A percentile compares a stretch with the other conserved stretches of the same genome.
Evolutionary conservation across 2,888 invertebrate genomes (phyloP).

Genomic region (Eupithecia insigniata): DNA sequence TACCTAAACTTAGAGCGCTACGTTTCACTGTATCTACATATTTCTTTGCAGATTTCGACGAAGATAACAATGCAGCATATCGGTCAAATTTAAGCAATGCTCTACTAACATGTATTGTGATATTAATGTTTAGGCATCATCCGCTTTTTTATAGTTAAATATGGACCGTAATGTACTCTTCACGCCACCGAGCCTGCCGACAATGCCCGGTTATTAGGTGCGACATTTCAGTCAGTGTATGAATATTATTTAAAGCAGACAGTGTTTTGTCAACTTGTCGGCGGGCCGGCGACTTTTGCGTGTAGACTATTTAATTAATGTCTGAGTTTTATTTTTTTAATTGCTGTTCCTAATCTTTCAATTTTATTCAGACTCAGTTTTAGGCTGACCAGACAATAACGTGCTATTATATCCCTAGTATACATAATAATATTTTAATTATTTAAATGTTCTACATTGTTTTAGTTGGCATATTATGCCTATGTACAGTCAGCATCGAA

Average conservation of each 20-base stretch:
- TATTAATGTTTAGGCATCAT: slow-evolving; percentile 51
- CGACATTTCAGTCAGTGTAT: not conserved
- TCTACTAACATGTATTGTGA: slow-evolving; percentile 55
- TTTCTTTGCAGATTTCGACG: slow-evolving; percentile 68
- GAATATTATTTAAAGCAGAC: not conserved
- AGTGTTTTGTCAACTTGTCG: not conserved
- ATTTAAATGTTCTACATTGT: not conserved
- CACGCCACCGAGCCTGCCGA: not conserved
- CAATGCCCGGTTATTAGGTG: not conserved
- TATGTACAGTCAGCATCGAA: not conserved
- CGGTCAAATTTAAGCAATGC: slow-evolving; percentile 50
- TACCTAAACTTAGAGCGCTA: not conserved
- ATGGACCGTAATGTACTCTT: not conserved
- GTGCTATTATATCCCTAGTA: slow-evolving; percentile 24
- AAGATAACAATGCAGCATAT: slow-evolving; percentile 62
- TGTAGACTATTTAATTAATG: not conserved
- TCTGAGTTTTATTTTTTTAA: slow-evolving; percentile 26
- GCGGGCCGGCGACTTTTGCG: not conserved
- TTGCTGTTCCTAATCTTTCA: slow-evolving; percentile 38
- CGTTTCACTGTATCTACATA: not conserved
- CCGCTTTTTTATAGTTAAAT: slow-evolving; percentile 59
- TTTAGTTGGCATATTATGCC: not conserved
- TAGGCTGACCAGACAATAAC: slow-evolving; percentile 73
- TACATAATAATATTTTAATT: too few relatives aligned
- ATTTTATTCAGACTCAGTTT: slow-evolving; percentile 40